Base-by-base conservation (phyloP, 2,797 vertebrate genomes). In the Enteromius treurensis region DNA sequence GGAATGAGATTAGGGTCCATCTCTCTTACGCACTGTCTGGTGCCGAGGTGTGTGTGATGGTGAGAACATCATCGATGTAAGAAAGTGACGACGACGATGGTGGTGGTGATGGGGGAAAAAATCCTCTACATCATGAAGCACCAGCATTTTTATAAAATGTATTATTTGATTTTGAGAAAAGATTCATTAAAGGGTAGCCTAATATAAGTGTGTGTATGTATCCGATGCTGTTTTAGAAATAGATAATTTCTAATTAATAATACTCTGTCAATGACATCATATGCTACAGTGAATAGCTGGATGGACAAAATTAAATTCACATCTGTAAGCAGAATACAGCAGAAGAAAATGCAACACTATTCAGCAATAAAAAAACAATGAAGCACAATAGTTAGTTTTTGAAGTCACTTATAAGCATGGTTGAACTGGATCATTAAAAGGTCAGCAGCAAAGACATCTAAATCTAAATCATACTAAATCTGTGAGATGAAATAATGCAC, bases 1-100 rank as follows among this genome's bases (percentile, higher is more conserved):
- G 88, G 90, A 94, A 95, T 94, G 85, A 92, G 93, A 95, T 95
- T 94, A 94, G 51, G 64, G 76, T 64, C 86, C 81, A 68, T 88
- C 86, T 77, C 90, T 92, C 90, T 93, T 93, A 92, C 91, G 90
- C 91, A 90, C 86, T 89, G 93, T 94, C 94, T 94, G 90, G 86
- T 84, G 84, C 87, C 74, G 88, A 91, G 89, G 93, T 92, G 90
- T 89, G 88, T 90, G 90, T 77, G 69, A 82, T 91, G 91, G 90
- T 90, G 89, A 90, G 83, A 90, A 91, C 84, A 88, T 86, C 89
- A 90, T 90, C 26, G 37, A 10, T 64, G 74, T 70, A 67, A n/a
- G 14, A 77, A 85, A 85, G 32, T 77, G 64, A 73, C 15, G 29
- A 67, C 53, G 23, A 68, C 26, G 7, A 34, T 82, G 26, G 19